Evolutionary conservation across 2,888 invertebrate species (phyloP).

Genomic region (Cosmia pyralina): DNA sequence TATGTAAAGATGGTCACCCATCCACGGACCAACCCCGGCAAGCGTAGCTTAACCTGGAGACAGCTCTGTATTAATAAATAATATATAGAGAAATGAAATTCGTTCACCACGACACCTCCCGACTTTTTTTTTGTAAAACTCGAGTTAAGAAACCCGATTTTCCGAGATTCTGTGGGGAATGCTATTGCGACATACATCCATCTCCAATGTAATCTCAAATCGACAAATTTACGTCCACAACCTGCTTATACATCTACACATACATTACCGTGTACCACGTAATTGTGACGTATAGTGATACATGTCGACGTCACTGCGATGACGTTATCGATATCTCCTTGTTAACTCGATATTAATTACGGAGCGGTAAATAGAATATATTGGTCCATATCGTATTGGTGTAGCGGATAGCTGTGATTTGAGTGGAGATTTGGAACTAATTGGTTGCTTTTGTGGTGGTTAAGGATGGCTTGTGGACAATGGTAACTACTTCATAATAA

Average conservation of each 20-base stretch:
- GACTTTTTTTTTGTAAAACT: neutral
- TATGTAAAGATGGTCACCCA: too few relatives aligned
- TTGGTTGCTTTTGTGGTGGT: neutral
- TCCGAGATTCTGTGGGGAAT: too few relatives aligned
- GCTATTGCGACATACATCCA: neutral
- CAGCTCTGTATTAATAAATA: too few relatives aligned
- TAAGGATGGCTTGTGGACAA: neutral
- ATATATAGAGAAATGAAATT: too few relatives aligned
- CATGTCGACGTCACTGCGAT: constrained; percentile 46
- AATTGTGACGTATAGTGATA: constrained; percentile 60
- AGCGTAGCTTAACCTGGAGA: too few relatives aligned
- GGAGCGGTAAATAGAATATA: constrained; percentile 45
- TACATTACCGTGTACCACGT: constrained; percentile 37
- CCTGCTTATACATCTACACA: constrained; percentile 20
- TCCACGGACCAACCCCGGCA: too few relatives aligned
- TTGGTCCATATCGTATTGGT: constrained; percentile 24
- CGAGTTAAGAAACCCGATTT: neutral
- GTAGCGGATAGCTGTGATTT: constrained; percentile 22
- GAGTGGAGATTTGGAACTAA: neutral
- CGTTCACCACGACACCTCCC: too few relatives aligned
- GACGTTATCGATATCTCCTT: constrained; percentile 58
- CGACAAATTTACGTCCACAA: constrained; percentile 15
- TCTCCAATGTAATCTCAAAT: constrained; percentile 20
- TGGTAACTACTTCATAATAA: neutral
- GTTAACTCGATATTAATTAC: constrained; percentile 60